Evolutionary conservation across 2,888 invertebrate genomes (phyloP).

Genomic region (Lasius fuliginosus): DNA sequence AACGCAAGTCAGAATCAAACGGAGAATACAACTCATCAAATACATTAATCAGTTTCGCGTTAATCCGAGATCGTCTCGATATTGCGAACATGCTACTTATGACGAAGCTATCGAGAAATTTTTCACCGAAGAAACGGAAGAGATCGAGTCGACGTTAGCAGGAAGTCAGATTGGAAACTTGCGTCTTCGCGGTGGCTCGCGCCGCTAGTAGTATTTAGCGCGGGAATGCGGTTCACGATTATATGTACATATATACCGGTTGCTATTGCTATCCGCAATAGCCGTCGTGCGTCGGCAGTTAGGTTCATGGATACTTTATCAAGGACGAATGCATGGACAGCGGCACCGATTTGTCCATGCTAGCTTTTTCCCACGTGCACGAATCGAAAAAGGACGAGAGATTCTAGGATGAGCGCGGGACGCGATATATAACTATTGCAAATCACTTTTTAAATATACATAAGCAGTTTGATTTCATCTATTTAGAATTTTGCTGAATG

Average conservation of each 20-base stretch:
- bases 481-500: background rate
- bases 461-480: conserved; percentile 31
- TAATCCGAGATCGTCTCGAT: background rate
- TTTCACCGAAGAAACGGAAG: conserved; percentile 44
- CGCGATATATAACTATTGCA: conserved; percentile 61
- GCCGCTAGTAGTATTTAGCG: conserved; percentile 71
- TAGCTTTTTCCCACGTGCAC: conserved; percentile 52
- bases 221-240: conserved; percentile 79
- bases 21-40: too few species aligned
- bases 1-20: background rate
- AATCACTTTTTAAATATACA: conserved; percentile 49
- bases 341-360: conserved; percentile 67
- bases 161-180: conserved; percentile 68
- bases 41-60: background rate
- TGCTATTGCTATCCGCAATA: conserved; percentile 66
- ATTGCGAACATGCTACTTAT: background rate
- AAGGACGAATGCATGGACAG: conserved; percentile 76
- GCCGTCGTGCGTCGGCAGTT: conserved; percentile 67
- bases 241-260: conserved; percentile 55
- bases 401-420: conserved; percentile 25
- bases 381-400: conserved; percentile 37
- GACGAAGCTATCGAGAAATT: background rate
- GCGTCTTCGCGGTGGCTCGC: conserved; percentile 59
- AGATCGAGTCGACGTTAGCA: conserved; percentile 62
- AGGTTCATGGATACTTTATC: conserved; percentile 76